Evolutionary conservation across 1,140 invertebrate species (phyloP).

Genomic region (Pinna nobilis): DNA sequence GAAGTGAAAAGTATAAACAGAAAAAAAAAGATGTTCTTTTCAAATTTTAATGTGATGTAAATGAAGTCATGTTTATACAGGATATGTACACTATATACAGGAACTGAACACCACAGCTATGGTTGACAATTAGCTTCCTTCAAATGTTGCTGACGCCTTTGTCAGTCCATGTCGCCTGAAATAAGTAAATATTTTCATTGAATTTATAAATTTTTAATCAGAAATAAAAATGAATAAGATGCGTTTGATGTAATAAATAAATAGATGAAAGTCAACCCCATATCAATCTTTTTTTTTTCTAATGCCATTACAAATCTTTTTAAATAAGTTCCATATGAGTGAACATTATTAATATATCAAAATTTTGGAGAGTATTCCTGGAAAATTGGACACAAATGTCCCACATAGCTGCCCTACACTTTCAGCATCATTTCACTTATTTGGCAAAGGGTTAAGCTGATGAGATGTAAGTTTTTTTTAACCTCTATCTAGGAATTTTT

Average conservation of each 20-base stretch:
- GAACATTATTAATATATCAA: neutral
- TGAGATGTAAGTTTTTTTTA: neutral
- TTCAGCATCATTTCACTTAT: too few relatives aligned
- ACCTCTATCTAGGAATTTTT: neutral
- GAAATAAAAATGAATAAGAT: neutral
- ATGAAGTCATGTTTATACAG: neutral
- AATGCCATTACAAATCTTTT: neutral
- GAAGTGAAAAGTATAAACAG: too few relatives aligned
- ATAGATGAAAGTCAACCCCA: neutral
- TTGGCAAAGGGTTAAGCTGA: neutral
- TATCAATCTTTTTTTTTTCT: neutral
- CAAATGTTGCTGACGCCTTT: constrained; percentile 37
- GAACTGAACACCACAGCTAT: neutral
- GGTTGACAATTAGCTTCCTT: neutral
- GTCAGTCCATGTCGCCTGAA: constrained; percentile 34
- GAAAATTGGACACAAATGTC: too few relatives aligned
- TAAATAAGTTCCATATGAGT: neutral
- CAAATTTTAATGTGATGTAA: neutral
- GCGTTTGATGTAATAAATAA: neutral
- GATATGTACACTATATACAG: neutral
- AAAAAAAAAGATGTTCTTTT: too few relatives aligned
- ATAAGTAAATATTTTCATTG: too few relatives aligned
- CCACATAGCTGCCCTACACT: too few relatives aligned
- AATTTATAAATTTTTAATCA: too few relatives aligned
- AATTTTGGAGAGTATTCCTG: too few relatives aligned